Percentiles rank a stretch among this genome's conserved stretches.
These are phyloP conservation scores for Melinaea marsaeus DNA, from an alignment of 2,888 invertebrate genomes.

Conservation along the genomic window DNA sequence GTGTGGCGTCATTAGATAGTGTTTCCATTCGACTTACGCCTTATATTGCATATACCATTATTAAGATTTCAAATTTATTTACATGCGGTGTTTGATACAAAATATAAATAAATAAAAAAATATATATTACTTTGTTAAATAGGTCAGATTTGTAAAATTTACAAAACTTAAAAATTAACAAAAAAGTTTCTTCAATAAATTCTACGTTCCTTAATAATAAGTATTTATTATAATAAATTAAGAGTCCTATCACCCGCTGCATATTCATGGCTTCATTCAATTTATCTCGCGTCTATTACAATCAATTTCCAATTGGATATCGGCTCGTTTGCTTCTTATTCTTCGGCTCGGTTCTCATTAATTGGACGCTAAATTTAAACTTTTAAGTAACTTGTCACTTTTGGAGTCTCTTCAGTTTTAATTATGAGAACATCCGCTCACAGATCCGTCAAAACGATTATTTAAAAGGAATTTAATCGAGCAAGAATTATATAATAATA, in stretches of 20 bases:
- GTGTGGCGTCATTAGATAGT: constrained; percentile 17
- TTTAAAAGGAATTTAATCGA: neutral
- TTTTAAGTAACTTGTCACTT: constrained; percentile 40
- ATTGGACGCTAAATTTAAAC: constrained; percentile 41
- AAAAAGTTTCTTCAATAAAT: neutral
- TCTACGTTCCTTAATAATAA: no score
- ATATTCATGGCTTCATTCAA: constrained; percentile 14
- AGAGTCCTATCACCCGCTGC: neutral
- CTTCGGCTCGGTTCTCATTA: constrained; percentile 24
- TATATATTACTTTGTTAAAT: no score
- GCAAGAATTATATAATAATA: neutral
- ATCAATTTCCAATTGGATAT: constrained; percentile 37
- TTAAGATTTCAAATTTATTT: neutral
- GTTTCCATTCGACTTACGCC: constrained; percentile 8
- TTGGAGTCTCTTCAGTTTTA: constrained; percentile 29
- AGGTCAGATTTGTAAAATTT: neutral
- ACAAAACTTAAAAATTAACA: neutral
- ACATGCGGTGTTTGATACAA: neutral
- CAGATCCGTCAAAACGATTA: neutral
- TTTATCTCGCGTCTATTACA: constrained; percentile 33
- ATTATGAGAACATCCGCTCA: constrained; percentile 27
- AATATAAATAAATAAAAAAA: neutral
- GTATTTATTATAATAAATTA: neutral
- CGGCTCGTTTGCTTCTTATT: constrained; percentile 30
- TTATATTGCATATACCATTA: neutral